Evolutionary conservation across 1,140 invertebrate genomes (phyloP).

Genomic region (Caenorhabditis remanei): DNA sequence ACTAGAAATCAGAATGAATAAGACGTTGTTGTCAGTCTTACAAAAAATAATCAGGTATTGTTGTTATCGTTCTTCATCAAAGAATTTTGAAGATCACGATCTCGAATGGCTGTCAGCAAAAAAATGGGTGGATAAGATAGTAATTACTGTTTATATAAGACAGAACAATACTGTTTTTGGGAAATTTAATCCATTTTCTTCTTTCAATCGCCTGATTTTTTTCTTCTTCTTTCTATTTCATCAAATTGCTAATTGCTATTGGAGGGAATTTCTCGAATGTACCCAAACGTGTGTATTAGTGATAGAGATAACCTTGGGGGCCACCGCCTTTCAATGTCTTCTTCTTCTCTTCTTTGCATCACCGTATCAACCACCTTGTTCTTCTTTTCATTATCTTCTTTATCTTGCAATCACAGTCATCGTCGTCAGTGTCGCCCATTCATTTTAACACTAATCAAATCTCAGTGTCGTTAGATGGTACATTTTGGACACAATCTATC

Average conservation of each 20-base stretch:
- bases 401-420: constrained; percentile 32
- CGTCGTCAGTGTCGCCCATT: constrained; percentile 13
- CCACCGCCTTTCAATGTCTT: not conserved
- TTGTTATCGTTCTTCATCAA: not conserved
- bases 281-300: constrained; percentile 35
- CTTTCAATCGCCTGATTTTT: not conserved
- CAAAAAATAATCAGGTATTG: not conserved
- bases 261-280: constrained; percentile 34
- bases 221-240: not conserved
- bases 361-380: constrained; percentile 50
- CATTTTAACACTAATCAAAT: constrained; percentile 46
- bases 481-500: constrained; percentile 26
- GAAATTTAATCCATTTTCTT: not conserved
- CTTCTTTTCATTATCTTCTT: constrained; percentile 36
- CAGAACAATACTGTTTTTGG: not conserved
- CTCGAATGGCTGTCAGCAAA: too few species aligned
- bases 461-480: too few species aligned
- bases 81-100: too few species aligned
- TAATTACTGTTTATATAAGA: not conserved
- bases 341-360: constrained; percentile 27
- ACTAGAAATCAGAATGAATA: not conserved
- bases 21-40: not conserved
- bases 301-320: constrained; percentile 18
- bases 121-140: too few species aligned
- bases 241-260: not conserved